Base-by-base conservation (phyloP, 2,113 vertebrate species). In the Hemiscyllium ocellatum region DNA sequence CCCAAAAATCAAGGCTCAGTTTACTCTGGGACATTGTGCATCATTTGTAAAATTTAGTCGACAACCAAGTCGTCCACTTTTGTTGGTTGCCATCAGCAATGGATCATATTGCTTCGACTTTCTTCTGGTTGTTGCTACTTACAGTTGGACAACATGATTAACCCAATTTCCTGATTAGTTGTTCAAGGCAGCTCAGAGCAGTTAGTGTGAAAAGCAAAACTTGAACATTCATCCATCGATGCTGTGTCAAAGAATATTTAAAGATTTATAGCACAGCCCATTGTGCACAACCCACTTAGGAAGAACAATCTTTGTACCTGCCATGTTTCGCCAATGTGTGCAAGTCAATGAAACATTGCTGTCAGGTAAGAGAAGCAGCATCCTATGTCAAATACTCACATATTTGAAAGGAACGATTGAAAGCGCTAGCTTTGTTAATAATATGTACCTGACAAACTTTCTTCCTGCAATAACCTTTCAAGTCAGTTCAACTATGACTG, bases 381-480 rank as follows among this genome's bases (percentile, higher is more conserved):
- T 52, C 68, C 42, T 50, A 47, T 76, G 42, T 95, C 69, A 95
- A 52, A 52, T 22, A 52, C 68, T 50, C 68, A 50, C 37, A 76
- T 95, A 52, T 95, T 22, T 95, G 83, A 96, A 91, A 91, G 50
- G 47, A 37, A 26, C n/a, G 66, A 69, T 72, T 72, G 70, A 89
- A 69, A 91, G 85, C 91, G 89, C n/a, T 52, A 90, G 68, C 50
- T 91, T 70, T 91, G 95, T 52, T 90, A 91, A 91, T 70, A 96
- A 93, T 50, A 95, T 33, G 85, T 69, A 76, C 80, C 87, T 61
- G 47, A 78, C 85, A 69, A 50, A 95, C 50, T 68, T 96, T 94
- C 96, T 76, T 96, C 95, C 95, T 86, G 85, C 96, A 42, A 26
- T 37, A 52, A 95, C 69, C 19, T 72, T 78, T 80, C 78, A 94